Evolutionary conservation across 2,888 invertebrate species (phyloP), one percentile per base, ranked within the genome.

Genomic region (Ecliptopera silaceata): DNA sequence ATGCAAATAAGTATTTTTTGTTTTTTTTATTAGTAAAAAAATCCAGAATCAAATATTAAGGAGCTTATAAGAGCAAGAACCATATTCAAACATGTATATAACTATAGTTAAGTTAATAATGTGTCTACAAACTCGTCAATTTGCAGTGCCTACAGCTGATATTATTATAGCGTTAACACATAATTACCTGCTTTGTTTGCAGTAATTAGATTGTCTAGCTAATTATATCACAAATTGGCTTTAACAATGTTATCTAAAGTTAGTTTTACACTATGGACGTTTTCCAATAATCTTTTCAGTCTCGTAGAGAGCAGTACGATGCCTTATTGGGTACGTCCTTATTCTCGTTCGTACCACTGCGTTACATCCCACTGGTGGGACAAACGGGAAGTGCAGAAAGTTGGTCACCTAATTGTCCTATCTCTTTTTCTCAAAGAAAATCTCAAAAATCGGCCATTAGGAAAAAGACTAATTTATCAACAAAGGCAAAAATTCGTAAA

Each of bases 401-500:
- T n/a, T n/a, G n/a, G n/a, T n/a, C n/a, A n/a, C n/a, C n/a, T n/a
- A n/a, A n/a, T n/a, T n/a, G n/a, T n/a, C n/a, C n/a, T n/a, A n/a
- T n/a, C n/a, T n/a, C n/a, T n/a, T n/a, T n/a, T n/a, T 72, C 66
- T 65, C 65, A 61, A 66, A 66, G 68, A 66, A 72, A 70, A 72
- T 64, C 68, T 74, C 75, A 76, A 79, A 72, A 73, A 71, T 66
- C 69, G 69, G 65, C 80, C 80, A 86, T 88, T 87, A 85, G 72
- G 76, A 83, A 85, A 85, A 86, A 81, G 74, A 81, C 74, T 72
- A 84, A 88, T 89, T 88, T 87, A 88, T 88, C 87, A 88, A 79
- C 77, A 76, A 75, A 82, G 79, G 82, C 78, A 75, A 73, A 77
- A 36, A 75, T 75, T 80, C 77, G 74, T 67, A 71, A 74, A 77